Base-by-base conservation (phyloP, 2,113 vertebrate species). In the Chaenocephalus aceratus region DNA sequence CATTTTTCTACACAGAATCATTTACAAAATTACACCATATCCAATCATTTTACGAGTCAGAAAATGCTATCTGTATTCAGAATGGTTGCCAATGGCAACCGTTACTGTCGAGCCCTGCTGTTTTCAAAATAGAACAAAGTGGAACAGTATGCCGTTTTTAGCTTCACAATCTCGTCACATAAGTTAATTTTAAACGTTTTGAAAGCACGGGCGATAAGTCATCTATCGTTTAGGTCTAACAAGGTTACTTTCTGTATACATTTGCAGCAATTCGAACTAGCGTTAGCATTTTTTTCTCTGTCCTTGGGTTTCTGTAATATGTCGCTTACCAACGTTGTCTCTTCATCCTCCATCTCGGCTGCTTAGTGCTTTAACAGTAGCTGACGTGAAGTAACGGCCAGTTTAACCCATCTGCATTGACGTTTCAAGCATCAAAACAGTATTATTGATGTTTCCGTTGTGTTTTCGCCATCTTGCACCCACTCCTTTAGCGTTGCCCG, bases 261-360 rank as follows among this genome's bases (percentile, higher is more conserved):
- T 41, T 9, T 18, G 9, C 1, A 15, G 46, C 7, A 53, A 13
- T 48, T 5, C 11, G 7, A 10, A 34, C 16, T 30, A 14, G 5
- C 6, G 12, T 30, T 58, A 4, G 36, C 7, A 30, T 49, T 3
- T 10, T 10, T 2, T 12, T 21, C 1, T 21, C n/a, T 2, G 51
- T 30, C 49, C 14, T 41, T 11, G 2, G 2, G 11, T 30, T 23
- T 3, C 8, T 41, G n/a, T 26, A 4, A 41, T 62, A 60, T 6
- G 14, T 14, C 51, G 64, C 94, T 94, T 79, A 96, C 95, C 89
- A 95, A 59, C 10, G 87, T 48, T 51, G 90, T 89, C 11, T 95
- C 93, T 68, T 94, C 93, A 5, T 95, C 93, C 77, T 95, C 94
- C 86, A 90, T 92, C 48, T 89, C 84, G 62, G 58, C 59, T 75